Conservation (phyloP, 2,113 vertebrate genomes). For the Tautogolabrus adspersus region DNA sequence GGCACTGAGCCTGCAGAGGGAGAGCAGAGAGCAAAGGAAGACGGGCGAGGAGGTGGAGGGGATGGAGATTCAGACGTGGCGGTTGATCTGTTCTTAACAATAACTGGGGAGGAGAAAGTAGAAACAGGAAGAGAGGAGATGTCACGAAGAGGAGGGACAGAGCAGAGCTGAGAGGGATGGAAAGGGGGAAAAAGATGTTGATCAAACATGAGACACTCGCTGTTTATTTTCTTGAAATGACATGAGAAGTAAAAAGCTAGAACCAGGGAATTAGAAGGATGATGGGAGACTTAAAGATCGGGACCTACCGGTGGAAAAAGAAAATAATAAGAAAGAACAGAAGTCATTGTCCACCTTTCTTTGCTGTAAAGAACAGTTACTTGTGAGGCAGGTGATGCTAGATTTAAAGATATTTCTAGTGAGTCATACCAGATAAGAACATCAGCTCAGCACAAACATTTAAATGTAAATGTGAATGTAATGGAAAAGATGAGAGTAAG, state of each 20-base stretch:
- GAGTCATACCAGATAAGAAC: conserved; percentile 35
- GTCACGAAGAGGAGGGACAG: conserved; percentile 20
- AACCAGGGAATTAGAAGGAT: neutral
- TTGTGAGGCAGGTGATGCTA: conserved; percentile 26
- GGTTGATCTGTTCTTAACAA: conserved; percentile 51
- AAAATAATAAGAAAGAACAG: neutral
- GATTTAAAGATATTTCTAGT: conserved; percentile 16
- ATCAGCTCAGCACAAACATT: conserved; percentile 52
- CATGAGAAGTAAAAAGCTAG: neutral
- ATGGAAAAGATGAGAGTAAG: conserved; percentile 52
- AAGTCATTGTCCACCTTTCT: too few species aligned
- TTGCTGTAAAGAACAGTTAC: neutral
- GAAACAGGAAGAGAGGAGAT: conserved; percentile 31
- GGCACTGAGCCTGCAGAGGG: conserved; percentile 33
- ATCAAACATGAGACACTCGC: neutral
- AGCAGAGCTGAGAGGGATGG: neutral
- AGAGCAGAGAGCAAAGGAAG: conserved; percentile 26
- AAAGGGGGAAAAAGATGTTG: neutral
- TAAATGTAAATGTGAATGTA: conserved; percentile 59
- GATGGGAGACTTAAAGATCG: neutral
- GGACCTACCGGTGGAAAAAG: neutral
- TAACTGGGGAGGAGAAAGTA: conserved; percentile 36
- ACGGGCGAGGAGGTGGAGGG: conserved; percentile 36
- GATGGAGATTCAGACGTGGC: conserved; percentile 7
- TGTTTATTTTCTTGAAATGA: neutral